Evolutionary conservation across 2,797 vertebrate genomes (phyloP).

Genomic region (Thaleichthys pacificus): DNA sequence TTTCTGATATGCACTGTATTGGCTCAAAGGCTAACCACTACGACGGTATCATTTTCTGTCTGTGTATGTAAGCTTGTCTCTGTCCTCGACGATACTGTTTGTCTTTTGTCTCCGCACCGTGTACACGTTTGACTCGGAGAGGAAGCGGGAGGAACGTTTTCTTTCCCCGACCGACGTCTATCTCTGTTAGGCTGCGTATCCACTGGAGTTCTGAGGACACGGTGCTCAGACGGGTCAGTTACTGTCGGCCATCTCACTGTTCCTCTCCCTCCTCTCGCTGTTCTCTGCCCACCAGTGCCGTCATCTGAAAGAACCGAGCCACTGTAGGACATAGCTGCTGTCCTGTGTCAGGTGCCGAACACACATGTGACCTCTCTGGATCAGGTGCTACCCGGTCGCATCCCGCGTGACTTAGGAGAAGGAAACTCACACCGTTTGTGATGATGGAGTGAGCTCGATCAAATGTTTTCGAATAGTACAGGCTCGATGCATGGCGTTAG

Average conservation of each 20-base stretch:
- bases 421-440: neutral
- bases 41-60: constrained; percentile 5
- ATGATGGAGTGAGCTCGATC: neutral
- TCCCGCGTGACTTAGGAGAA: neutral
- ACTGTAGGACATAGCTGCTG: constrained; percentile 21
- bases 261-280: constrained; percentile 23
- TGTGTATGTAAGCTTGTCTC: constrained; percentile 15
- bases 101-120: neutral
- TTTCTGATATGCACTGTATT: constrained; percentile 38
- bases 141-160: neutral
- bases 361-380: neutral
- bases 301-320: constrained; percentile 22
- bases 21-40: constrained; percentile 6
- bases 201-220: constrained; percentile 12
- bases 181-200: neutral
- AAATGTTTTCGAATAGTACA: neutral
- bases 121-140: neutral
- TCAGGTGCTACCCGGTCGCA: neutral
- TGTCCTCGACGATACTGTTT: neutral
- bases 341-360: constrained; percentile 11
- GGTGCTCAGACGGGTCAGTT: constrained; percentile 13
- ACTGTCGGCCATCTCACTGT: neutral
- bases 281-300: constrained; percentile 25
- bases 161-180: neutral
- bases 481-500: neutral